Evolutionary conservation across 2,888 invertebrate species (phyloP), one percentile per base, ranked within the genome.

Genomic region (Drosophila anomelani): DNA sequence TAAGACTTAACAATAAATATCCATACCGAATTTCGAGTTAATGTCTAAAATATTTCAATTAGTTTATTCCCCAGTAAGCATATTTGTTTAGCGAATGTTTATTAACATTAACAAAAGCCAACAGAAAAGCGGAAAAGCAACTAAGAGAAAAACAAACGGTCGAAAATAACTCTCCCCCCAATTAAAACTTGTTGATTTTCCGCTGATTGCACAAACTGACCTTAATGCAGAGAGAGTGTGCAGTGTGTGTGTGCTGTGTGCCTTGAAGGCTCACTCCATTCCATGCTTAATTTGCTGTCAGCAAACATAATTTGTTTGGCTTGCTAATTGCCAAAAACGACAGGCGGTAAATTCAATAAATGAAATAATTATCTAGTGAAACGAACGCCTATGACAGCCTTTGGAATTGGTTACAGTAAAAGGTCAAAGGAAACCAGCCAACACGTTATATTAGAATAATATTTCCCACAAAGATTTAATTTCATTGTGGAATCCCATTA

Each of bases 331-430:
- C 39, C 62, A 63, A 63, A 63, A 69, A 70, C 74, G 68, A 71
- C 76, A 77, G 71, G 62, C 73, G 78, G 57, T 64, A 77, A 76
- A 62, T 55, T 68, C 79, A 68, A 86, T 83, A 79, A 85, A 86
- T 84, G 71, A 71, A 60, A 76, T 75, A 79, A 81, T 74, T 78
- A 84, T 79, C 78, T 76, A 70, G 56, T 71, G 47, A 63, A 75
- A 69, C 68, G 76, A 76, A 81, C 67, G 78, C 73, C 36, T 73
- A 39, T 53, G 77, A 71, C 76, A 54, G 59, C 57, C 57, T 44
- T 68, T 43, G 26, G 8, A 43, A 51, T 17, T 38, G 4, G 10
- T 56, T 55, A 49, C 29, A 32, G n/a, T 17, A 7, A 6, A 41
- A 36, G 56, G n/a, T 3, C 12, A 53, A 64, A 32, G 43, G 43